These are phyloP conservation scores for Lepidurus arcticus DNA, from an alignment of 1,140 invertebrate genomes.

Conservation along the genomic window DNA sequence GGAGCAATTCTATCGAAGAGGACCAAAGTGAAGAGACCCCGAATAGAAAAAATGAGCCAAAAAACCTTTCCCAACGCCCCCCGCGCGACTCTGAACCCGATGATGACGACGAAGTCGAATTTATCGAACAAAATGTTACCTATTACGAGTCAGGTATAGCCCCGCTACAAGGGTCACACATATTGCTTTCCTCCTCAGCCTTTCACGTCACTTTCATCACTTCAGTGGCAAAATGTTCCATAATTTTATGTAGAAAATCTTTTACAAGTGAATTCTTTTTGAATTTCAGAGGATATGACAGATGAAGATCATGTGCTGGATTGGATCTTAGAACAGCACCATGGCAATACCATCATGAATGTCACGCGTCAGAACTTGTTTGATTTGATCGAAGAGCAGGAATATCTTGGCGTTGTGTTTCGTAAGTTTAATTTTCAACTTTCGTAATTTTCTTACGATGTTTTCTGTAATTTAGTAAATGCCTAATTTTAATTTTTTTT, in stretches of 20 bases:
- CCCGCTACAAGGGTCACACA: background rate
- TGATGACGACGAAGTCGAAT: constrained; percentile 29
- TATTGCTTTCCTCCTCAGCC: background rate
- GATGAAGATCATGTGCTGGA: constrained; percentile 78
- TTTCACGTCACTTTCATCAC: background rate
- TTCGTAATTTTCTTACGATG: background rate
- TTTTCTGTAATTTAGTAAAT: constrained; percentile 27
- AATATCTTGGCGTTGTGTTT: constrained; percentile 86
- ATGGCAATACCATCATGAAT: constrained; percentile 87
- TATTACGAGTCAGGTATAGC: constrained; percentile 21
- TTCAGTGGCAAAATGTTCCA: constrained; percentile 5
- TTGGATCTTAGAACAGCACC: constrained; percentile 87
- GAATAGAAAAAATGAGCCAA: constrained; percentile 8
- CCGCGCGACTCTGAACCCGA: constrained; percentile 27
- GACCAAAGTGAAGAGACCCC: constrained; percentile 17
- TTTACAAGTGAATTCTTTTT: constrained; percentile 17
- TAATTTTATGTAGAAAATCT: background rate
- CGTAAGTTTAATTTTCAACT: constrained; percentile 60
- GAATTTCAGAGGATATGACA: constrained; percentile 41
- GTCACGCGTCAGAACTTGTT: constrained; percentile 76
- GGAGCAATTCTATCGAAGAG: background rate
- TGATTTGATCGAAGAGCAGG: constrained; percentile 81
- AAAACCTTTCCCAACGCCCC: background rate
- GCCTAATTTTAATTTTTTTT: constrained; percentile 30
- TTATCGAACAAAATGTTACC: background rate